Evolutionary conservation across 2,888 invertebrate species (phyloP).

Genomic region (Oscheius sp.): DNA sequence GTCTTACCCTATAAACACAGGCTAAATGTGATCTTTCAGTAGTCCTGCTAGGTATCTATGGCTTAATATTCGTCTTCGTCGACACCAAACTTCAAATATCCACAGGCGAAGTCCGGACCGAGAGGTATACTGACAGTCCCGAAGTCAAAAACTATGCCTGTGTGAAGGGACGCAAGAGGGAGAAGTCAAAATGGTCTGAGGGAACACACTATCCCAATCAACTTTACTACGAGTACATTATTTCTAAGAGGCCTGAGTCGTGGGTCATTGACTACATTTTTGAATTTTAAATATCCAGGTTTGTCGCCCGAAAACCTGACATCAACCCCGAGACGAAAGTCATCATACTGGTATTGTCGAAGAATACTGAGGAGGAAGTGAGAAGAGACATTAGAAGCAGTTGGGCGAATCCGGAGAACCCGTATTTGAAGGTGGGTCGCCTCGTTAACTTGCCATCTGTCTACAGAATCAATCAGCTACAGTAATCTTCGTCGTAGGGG

Average conservation of each 20-base stretch:
- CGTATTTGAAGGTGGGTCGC: slow-evolving; percentile 4
- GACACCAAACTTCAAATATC: too few species aligned
- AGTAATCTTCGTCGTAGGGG: not conserved
- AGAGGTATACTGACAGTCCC: too few species aligned
- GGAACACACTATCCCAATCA: slow-evolving; percentile 22
- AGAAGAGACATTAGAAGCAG: slow-evolving; percentile 7
- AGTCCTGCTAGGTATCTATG: too few species aligned
- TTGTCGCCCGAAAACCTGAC: not conserved
- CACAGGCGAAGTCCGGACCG: too few species aligned
- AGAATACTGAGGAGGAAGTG: slow-evolving; percentile 3
- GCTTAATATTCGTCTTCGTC: too few species aligned
- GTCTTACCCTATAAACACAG: too few species aligned
- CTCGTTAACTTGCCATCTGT: not conserved
- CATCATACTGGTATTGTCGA: slow-evolving; percentile 7
- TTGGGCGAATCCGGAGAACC: slow-evolving; percentile 1
- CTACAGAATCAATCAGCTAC: slow-evolving; percentile 2
- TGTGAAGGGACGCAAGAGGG: not conserved
- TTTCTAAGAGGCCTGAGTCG: slow-evolving; percentile 11
- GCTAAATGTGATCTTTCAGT: too few species aligned
- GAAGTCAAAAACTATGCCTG: too few species aligned
- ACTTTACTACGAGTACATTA: slow-evolving; percentile 20
- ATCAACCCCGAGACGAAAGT: not conserved
- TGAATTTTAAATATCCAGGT: not conserved
- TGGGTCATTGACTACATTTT: not conserved
- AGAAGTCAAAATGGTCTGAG: not conserved